phyloP scores from a whole-genome alignment of 2,888 invertebrate species.

The Lycocerus yunnanus region DNA sequence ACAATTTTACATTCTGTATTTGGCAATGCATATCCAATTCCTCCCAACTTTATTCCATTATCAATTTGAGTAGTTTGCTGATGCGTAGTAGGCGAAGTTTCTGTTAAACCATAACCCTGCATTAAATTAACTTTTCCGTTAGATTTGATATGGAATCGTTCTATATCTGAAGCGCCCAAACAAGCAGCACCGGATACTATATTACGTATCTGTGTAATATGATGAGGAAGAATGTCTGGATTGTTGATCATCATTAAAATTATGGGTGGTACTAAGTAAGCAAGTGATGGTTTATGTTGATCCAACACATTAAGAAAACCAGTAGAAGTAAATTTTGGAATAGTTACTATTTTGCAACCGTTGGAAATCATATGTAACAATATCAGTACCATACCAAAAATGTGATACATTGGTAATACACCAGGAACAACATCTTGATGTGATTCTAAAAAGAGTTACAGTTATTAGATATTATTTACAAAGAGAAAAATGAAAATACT shows the following conservation, averaged over 20 bases:
- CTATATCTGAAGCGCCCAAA: conserved; percentile 43
- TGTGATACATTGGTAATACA: conserved; percentile 60
- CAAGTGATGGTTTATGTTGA: conserved; percentile 35
- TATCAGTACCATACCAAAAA: conserved; percentile 58
- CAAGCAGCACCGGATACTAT: conserved; percentile 61
- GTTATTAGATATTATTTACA: background rate
- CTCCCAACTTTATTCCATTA: conserved; percentile 40
- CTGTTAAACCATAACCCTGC: conserved; percentile 69
- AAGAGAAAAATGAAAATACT: background rate
- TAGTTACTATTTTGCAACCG: conserved; percentile 55
- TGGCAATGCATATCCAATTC: conserved; percentile 63
- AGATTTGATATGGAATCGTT: conserved; percentile 43
- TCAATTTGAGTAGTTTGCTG: conserved; percentile 40
- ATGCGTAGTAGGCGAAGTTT: conserved; percentile 65
- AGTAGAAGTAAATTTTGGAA: conserved; percentile 46
- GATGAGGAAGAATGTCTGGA: conserved; percentile 53
- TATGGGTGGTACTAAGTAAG: conserved; percentile 62
- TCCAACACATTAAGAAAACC: conserved; percentile 35
- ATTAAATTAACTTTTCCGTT: conserved; percentile 35
- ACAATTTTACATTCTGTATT: conserved; percentile 69
- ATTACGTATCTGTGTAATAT: conserved; percentile 54
- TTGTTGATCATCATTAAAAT: conserved; percentile 40
- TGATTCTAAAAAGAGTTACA: conserved; percentile 50
- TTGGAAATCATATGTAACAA: conserved; percentile 50
- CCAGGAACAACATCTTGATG: conserved; percentile 48